phyloP scores from a whole-genome alignment of 1,140 invertebrate species.

The Ceratina australensis region DNA sequence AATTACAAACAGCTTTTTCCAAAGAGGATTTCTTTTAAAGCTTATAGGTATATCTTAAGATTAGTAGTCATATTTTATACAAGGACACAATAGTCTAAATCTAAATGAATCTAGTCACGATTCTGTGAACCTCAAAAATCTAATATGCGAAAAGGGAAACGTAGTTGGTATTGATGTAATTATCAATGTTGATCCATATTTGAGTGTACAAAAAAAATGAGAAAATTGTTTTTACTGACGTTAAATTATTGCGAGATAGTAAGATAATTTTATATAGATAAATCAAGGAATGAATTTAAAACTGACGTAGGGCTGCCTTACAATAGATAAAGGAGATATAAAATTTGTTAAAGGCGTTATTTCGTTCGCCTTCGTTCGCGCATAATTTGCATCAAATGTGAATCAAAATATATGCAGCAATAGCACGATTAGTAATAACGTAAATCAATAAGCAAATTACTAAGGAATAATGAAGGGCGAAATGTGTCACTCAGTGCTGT shows the following conservation, averaged over 20 bases:
- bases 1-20: slow-evolving; percentile 26
- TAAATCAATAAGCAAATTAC: slow-evolving; percentile 25
- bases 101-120: slow-evolving; percentile 37
- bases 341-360: slow-evolving; percentile 5
- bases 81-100: slow-evolving; percentile 15
- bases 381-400: slow-evolving; percentile 16
- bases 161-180: slow-evolving; percentile 2
- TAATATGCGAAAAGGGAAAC: not conserved
- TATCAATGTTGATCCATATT: slow-evolving; percentile 43
- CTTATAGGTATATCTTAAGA: slow-evolving; percentile 14
- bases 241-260: slow-evolving; percentile 39
- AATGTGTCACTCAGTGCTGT: slow-evolving; percentile 29
- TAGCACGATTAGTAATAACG: slow-evolving; percentile 7
- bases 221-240: slow-evolving; percentile 31
- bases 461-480: slow-evolving; percentile 2
- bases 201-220: slow-evolving; percentile 38
- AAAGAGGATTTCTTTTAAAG: slow-evolving; percentile 16
- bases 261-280: slow-evolving; percentile 38
- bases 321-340: slow-evolving; percentile 1
- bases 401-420: slow-evolving; percentile 44
- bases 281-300: slow-evolving; percentile 31
- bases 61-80: slow-evolving; percentile 37
- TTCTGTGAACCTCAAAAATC: slow-evolving; percentile 16
- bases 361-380: slow-evolving; percentile 14
- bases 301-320: slow-evolving; percentile 58